A percentile compares a stretch with the other conserved stretches of the same genome.
Conservation (phyloP, 2,888 invertebrate species). For the Tipula vernalis region DNA sequence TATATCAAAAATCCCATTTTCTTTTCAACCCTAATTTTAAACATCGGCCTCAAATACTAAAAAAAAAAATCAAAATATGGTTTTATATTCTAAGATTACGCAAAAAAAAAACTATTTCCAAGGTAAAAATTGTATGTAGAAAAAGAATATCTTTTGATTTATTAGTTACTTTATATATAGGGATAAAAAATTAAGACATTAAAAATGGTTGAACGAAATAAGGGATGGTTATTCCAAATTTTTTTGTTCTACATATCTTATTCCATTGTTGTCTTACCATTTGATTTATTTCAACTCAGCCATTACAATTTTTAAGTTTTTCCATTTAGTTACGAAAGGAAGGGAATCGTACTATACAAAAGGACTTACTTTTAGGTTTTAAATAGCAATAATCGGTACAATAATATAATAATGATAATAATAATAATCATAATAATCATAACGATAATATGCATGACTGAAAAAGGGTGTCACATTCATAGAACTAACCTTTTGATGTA, state of each 20-base stretch:
- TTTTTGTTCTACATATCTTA: not conserved
- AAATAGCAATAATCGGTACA: slow-evolving; percentile 8
- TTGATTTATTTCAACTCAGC: not conserved
- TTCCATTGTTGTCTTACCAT: not conserved
- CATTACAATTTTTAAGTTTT: not conserved
- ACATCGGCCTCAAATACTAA: not conserved
- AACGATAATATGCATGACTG: slow-evolving; percentile 9
- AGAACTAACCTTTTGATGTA: not conserved
- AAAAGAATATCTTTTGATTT: not conserved
- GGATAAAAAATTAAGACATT: slow-evolving; percentile 8
- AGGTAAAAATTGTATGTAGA: not conserved
- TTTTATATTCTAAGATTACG: not conserved
- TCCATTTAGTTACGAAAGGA: not conserved
- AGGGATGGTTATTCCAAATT: not conserved
- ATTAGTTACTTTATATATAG: not conserved
- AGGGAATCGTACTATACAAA: not conserved
- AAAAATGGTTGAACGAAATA: not conserved
- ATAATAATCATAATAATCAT: not conserved
- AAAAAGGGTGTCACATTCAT: not conserved
- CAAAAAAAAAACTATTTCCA: not conserved
- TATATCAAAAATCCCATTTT: not conserved
- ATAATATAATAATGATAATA: not conserved
- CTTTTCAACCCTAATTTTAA: not conserved
- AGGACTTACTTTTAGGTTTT: not conserved
- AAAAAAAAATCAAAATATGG: not conserved